A percentile compares a stretch with the other conserved stretches of the same genome.
Conservation (phyloP, 1,140 invertebrate genomes). For the Bombus sylvicola region DNA sequence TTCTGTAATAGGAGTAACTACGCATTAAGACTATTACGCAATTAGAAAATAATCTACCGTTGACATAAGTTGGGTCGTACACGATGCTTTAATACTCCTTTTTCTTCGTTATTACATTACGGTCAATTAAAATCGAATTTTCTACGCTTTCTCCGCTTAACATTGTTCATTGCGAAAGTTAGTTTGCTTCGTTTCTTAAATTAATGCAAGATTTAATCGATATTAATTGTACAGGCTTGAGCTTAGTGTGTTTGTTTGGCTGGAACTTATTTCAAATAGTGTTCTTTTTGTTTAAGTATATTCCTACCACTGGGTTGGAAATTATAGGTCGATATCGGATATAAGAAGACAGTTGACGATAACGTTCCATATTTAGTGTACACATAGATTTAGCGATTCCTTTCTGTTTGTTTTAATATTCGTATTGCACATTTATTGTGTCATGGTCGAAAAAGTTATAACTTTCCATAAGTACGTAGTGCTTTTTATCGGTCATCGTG, state of each 20-base stretch:
- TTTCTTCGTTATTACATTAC: background rate
- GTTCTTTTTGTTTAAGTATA: background rate
- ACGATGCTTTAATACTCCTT: background rate
- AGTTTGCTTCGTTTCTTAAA: background rate
- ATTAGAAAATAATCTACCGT: constrained; percentile 26
- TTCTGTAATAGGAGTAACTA: constrained; percentile 18
- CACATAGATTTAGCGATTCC: background rate
- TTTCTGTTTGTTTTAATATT: constrained; percentile 27
- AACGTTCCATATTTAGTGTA: background rate
- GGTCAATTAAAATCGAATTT: background rate
- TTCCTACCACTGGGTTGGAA: background rate
- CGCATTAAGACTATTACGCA: constrained; percentile 16
- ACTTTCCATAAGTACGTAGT: background rate
- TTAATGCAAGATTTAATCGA: background rate
- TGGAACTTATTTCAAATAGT: no score
- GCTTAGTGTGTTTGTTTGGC: no score
- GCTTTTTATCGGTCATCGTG: background rate
- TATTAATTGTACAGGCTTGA: no score
- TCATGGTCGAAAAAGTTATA: constrained; percentile 33
- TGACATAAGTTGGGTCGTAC: background rate
- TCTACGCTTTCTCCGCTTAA: background rate
- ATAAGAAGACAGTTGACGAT: background rate
- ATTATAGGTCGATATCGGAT: constrained; percentile 14
- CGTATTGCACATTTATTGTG: background rate
- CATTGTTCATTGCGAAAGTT: background rate